These are phyloP conservation scores for Pteria penguin DNA, from an alignment of 2,888 invertebrate genomes.

Conservation along the genomic window DNA sequence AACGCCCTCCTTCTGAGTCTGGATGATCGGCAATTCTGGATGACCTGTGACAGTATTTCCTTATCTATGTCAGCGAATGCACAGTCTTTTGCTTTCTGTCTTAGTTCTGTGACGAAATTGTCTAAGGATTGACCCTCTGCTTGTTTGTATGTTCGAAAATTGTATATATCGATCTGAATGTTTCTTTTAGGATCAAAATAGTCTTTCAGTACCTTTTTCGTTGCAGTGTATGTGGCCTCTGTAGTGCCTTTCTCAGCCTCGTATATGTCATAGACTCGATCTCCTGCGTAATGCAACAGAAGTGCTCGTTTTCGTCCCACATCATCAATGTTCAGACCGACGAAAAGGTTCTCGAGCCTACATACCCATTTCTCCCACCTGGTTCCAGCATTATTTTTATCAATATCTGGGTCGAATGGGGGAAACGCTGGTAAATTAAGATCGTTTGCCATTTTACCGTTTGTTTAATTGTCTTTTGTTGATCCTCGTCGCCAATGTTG, in stretches of 20 bases:
- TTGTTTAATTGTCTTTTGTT: no score
- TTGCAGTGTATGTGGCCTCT: constrained; percentile 27
- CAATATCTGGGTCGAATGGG: constrained; percentile 33
- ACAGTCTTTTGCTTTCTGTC: constrained; percentile 45
- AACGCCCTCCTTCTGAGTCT: constrained; percentile 47
- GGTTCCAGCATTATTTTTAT: constrained; percentile 40
- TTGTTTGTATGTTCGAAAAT: constrained; percentile 48
- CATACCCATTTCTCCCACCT: constrained; percentile 43
- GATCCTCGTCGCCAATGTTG: no score
- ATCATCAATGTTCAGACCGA: constrained; percentile 34
- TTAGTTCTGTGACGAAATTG: constrained; percentile 51
- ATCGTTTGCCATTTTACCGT: neutral
- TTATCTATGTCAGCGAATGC: constrained; percentile 37
- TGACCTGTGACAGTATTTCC: constrained; percentile 47
- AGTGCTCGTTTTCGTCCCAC: constrained; percentile 42
- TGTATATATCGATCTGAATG: constrained; percentile 49
- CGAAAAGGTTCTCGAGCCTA: constrained; percentile 36
- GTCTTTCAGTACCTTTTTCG: constrained; percentile 31
- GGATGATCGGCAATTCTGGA: constrained; percentile 51
- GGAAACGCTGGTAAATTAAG: constrained; percentile 26
- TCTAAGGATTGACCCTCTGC: constrained; percentile 43
- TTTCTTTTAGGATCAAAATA: constrained; percentile 50
- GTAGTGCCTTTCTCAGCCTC: constrained; percentile 40
- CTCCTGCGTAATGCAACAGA: constrained; percentile 47
- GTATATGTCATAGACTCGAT: constrained; percentile 48